Percentiles rank a stretch among this genome's conserved stretches.
Conservation (phyloP, 1,140 invertebrate species). For the Cyphomyrmex costatus region DNA sequence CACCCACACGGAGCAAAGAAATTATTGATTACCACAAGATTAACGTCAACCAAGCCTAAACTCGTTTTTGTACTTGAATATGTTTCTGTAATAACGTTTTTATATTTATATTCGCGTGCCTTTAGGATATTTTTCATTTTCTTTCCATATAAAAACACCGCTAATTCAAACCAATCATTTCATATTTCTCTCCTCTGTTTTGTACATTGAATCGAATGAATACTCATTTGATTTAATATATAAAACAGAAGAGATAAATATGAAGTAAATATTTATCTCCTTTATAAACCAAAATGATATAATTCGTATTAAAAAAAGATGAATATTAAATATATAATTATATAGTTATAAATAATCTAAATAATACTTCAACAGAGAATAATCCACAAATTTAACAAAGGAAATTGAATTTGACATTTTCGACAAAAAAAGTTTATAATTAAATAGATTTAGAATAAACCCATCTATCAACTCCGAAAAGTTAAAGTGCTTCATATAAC, state of each 20-base stretch:
- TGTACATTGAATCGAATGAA: not conserved
- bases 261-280: not conserved
- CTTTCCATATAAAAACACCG: not conserved
- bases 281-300: no score
- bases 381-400: no score
- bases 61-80: not conserved
- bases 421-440: no score
- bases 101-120: not conserved
- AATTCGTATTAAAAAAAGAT: no score
- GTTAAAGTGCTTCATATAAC: no score
- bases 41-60: not conserved
- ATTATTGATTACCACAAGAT: slow-evolving; percentile 30
- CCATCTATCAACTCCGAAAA: no score
- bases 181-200: not conserved
- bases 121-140: not conserved
- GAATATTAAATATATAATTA: no score
- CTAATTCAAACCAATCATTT: not conserved
- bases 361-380: no score
- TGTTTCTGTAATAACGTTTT: not conserved
- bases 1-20: not conserved
- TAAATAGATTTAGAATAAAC: no score
- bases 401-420: no score
- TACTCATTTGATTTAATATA: not conserved
- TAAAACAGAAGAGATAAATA: not conserved
- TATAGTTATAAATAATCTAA: no score